phyloP scores from a whole-genome alignment of 2,888 invertebrate species.

The Pseudoips prasinana region DNA sequence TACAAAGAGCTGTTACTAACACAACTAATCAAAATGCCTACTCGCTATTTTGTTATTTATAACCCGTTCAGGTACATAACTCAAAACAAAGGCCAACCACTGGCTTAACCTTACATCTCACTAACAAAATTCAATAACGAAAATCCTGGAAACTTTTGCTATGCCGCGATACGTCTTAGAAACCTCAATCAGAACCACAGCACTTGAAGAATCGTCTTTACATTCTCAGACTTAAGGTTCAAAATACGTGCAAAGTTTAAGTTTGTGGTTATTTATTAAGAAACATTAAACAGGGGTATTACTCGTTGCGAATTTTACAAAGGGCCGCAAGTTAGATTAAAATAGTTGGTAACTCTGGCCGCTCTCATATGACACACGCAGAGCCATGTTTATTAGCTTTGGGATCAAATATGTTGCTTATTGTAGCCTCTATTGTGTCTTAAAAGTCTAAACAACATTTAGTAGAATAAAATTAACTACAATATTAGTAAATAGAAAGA shows the following conservation, averaged over 20 bases:
- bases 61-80: no score
- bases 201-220: constrained; percentile 23
- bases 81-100: no score
- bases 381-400: constrained; percentile 32
- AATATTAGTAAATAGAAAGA: no score
- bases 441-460: no score
- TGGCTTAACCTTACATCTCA: constrained; percentile 39
- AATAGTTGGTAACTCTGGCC: constrained; percentile 56
- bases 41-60: no score
- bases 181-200: constrained; percentile 14
- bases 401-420: constrained; percentile 7
- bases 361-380: constrained; percentile 39
- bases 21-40: no score
- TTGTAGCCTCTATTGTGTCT: no score
- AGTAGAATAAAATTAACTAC: no score
- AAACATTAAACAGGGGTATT: constrained; percentile 49
- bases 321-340: constrained; percentile 64
- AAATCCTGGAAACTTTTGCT: constrained; percentile 44
- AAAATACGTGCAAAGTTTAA: constrained; percentile 8
- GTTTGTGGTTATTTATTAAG: constrained; percentile 58
- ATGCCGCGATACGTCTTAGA: constrained; percentile 25
- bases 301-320: constrained; percentile 57
- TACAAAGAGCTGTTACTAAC: no score
- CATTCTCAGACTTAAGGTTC: constrained; percentile 9
- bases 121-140: constrained; percentile 58